Percentiles rank a stretch among this genome's conserved stretches.
Conservation (phyloP, 2,888 invertebrate species). For the Noctua janthina region DNA sequence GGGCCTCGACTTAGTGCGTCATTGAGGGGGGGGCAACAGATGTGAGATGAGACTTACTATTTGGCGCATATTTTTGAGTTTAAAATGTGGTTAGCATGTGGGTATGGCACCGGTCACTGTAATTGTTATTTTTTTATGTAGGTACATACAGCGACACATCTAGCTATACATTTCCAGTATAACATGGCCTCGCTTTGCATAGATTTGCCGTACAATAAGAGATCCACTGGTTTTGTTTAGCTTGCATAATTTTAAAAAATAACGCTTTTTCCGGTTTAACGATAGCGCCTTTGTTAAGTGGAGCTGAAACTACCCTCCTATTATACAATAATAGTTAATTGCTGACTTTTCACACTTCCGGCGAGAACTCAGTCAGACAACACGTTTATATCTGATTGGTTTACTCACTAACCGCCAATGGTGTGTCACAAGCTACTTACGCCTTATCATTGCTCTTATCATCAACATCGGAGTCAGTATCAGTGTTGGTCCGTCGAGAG, state of each 20-base stretch:
- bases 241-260: no score
- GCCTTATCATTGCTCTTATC: conserved; percentile 82
- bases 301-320: neutral
- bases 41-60: neutral
- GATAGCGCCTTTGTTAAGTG: neutral
- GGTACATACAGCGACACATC: no score
- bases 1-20: no score
- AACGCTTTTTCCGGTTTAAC: no score
- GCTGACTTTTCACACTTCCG: neutral
- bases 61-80: neutral
- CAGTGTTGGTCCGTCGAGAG: conserved; percentile 89
- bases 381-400: neutral
- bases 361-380: neutral
- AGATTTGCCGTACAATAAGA: no score
- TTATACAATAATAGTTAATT: neutral
- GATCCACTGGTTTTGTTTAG: no score
- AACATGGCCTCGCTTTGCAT: no score
- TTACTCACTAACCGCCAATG: neutral
- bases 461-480: conserved; percentile 93
- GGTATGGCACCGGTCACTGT: no score
- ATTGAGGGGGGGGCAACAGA: no score
- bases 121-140: no score
- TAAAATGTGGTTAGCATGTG: neutral
- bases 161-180: no score
- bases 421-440: conserved; percentile 65